A percentile compares a stretch with the other conserved stretches of the same genome.
Conservation (phyloP, 2,113 vertebrate species). For the Leptosomus discolor region DNA sequence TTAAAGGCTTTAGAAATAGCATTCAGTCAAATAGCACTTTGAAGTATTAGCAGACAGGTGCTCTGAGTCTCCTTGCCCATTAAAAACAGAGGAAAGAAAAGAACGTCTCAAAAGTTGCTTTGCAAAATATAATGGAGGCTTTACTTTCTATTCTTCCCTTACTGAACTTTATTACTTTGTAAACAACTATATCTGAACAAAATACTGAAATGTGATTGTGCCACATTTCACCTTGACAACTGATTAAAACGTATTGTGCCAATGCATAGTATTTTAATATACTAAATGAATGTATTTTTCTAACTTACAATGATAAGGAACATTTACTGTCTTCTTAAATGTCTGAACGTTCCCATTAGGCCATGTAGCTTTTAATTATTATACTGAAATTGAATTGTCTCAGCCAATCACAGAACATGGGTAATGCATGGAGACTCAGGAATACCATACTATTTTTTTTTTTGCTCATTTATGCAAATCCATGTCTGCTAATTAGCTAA, state of each 20-base stretch:
- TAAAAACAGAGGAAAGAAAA: neutral
- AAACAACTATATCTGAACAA: neutral
- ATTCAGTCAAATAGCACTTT: neutral
- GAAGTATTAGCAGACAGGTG: neutral
- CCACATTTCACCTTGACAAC: neutral
- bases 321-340: conserved; percentile 37
- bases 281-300: conserved; percentile 52
- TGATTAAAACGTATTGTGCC: conserved; percentile 18
- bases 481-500: neutral
- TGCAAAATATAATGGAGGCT: neutral
- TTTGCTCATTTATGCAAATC: neutral
- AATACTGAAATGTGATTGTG: neutral
- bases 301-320: conserved; percentile 11
- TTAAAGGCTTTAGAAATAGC: neutral
- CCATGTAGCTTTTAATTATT: conserved; percentile 54
- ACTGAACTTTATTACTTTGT: neutral
- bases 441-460: neutral
- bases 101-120: neutral
- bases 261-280: neutral
- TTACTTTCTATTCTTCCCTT: neutral
- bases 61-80: neutral
- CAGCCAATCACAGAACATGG: conserved; percentile 13
- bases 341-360: conserved; percentile 31
- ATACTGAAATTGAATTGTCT: conserved; percentile 18
- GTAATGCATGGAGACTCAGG: neutral